phyloP scores from a whole-genome alignment of 92 coral and sea anemone genomes.

The Anthopleura xanthogrammica region DNA sequence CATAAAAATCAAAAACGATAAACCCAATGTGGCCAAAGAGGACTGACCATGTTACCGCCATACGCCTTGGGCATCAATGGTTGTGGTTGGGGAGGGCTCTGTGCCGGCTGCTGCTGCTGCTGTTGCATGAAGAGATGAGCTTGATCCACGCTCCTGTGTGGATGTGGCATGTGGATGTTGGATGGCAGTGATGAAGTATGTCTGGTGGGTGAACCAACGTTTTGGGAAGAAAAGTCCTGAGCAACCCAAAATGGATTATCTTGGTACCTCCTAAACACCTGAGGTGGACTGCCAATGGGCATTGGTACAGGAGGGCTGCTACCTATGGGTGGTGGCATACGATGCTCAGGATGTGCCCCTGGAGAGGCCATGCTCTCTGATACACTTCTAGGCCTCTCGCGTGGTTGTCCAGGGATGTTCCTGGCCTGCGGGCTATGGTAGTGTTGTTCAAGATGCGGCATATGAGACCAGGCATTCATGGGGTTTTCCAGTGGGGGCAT shows the following conservation, averaged over 20 bases:
- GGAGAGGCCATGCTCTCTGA: conserved; percentile 30
- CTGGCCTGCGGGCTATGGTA: not conserved
- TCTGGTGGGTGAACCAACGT: conserved; percentile 15
- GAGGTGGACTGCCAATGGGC: conserved; percentile 34
- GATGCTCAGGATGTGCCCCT: not conserved
- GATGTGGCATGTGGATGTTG: not conserved
- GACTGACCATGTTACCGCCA: conserved; percentile 75
- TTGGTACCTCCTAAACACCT: not conserved
- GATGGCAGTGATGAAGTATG: conserved; percentile 20
- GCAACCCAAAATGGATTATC: not conserved
- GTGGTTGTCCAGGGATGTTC: not conserved
- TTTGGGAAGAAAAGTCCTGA: not conserved
- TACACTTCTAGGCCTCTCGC: conserved; percentile 27
- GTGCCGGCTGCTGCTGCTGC: conserved; percentile 22
- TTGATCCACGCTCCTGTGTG: not conserved
- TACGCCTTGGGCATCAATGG: conserved; percentile 24
- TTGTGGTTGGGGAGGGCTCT: conserved; percentile 21
- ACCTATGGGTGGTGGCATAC: not conserved
- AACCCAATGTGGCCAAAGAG: conserved; percentile 32
- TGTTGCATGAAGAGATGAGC: not conserved
- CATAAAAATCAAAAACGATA: conserved; percentile 13
- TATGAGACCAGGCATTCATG: not conserved
- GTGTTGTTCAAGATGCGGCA: not conserved
- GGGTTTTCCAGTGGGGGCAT: not conserved
- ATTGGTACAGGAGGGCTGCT: conserved; percentile 4